These are phyloP conservation scores for Argentina silus DNA, from an alignment of 2,797 vertebrate genomes.

Conservation along the genomic window DNA sequence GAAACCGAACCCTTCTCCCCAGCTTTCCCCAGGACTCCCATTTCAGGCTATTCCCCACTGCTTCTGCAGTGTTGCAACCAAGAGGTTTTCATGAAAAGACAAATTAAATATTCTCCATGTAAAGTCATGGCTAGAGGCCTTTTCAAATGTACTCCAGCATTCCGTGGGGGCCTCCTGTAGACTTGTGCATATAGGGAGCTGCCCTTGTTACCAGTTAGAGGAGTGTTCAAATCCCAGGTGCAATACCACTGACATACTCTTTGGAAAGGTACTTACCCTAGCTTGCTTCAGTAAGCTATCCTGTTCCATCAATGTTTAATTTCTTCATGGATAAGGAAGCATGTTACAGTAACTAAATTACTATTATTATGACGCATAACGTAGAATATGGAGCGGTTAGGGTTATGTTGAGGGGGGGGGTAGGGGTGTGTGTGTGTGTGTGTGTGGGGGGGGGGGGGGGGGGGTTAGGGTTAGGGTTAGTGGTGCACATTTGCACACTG, in stretches of 20 bases:
- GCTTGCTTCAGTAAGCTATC: conserved; percentile 18
- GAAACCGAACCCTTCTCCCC: neutral
- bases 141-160: neutral
- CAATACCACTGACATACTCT: conserved; percentile 21
- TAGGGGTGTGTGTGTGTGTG: too few relatives aligned
- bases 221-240: neutral
- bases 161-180: neutral
- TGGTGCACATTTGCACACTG: neutral
- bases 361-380: neutral
- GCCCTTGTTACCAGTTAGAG: neutral
- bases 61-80: neutral
- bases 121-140: neutral
- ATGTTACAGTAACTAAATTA: conserved; percentile 26
- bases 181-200: neutral
- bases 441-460: neutral
- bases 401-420: neutral
- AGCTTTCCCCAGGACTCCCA: neutral
- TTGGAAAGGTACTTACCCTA: conserved; percentile 24
- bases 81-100: neutral
- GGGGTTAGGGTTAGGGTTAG: neutral
- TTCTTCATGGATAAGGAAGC: conserved; percentile 28
- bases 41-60: neutral
- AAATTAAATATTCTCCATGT: neutral
- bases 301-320: conserved; percentile 37
- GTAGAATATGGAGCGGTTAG: conserved; percentile 24